Percentiles rank a stretch among this genome's conserved stretches.
phyloP scores from a whole-genome alignment of 1,140 invertebrate species.

The Orius insidiosus region DNA sequence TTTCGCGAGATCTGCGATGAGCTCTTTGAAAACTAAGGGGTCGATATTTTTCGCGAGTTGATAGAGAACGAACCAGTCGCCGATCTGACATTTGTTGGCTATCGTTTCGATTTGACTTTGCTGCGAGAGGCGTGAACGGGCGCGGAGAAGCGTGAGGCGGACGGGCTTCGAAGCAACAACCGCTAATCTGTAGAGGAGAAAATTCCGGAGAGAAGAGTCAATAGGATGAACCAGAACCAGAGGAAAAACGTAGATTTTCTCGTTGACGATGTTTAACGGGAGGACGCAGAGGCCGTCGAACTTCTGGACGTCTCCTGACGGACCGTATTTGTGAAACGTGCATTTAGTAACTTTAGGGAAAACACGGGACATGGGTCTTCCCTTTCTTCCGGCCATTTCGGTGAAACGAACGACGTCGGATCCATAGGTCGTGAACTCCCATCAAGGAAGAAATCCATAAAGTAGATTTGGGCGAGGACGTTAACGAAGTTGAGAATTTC shows the following conservation, averaged over 20 bases:
- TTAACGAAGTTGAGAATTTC: slow-evolving; percentile 29
- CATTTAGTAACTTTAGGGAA: slow-evolving; percentile 27
- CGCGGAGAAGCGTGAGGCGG: slow-evolving; percentile 57
- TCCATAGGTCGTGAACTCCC: slow-evolving; percentile 39
- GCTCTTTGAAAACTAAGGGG: slow-evolving; percentile 70
- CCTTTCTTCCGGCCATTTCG: slow-evolving; percentile 56
- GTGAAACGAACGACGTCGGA: slow-evolving; percentile 23
- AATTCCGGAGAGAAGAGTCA: slow-evolving; percentile 40
- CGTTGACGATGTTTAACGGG: slow-evolving; percentile 59
- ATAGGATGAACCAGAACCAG: slow-evolving; percentile 63
- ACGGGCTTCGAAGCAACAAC: slow-evolving; percentile 55
- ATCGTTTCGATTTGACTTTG: slow-evolving; percentile 61
- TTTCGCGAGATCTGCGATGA: slow-evolving; percentile 59
- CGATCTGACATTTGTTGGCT: slow-evolving; percentile 64
- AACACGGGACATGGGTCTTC: slow-evolving; percentile 28
- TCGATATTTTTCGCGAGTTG: slow-evolving; percentile 86
- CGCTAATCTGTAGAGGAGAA: slow-evolving; percentile 49
- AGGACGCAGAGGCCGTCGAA: slow-evolving; percentile 53
- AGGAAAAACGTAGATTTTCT: slow-evolving; percentile 63
- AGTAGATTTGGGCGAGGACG: slow-evolving; percentile 35
- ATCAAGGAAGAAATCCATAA: slow-evolving; percentile 54
- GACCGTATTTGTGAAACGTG: slow-evolving; percentile 38
- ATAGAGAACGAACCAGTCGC: slow-evolving; percentile 86
- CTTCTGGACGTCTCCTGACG: slow-evolving; percentile 36
- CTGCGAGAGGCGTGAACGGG: slow-evolving; percentile 57